phyloP scores from a whole-genome alignment of 2,113 vertebrate species.

The Chelonoidis abingdonii region DNA sequence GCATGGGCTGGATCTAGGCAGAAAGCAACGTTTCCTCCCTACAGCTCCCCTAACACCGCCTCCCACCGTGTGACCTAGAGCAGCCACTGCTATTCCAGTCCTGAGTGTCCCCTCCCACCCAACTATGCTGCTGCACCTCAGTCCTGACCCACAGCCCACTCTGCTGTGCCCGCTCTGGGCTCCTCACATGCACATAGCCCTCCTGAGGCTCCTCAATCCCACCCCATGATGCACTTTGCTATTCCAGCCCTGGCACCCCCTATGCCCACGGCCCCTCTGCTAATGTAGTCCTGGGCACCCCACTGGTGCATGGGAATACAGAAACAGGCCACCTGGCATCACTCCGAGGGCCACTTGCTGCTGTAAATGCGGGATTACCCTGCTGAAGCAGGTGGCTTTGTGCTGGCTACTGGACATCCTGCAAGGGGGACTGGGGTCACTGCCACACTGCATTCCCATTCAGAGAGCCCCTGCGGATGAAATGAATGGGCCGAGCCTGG shows the following conservation, averaged over 20 bases:
- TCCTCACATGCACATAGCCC: background rate
- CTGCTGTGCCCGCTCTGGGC: background rate
- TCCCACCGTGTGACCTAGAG: background rate
- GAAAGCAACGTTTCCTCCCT: background rate
- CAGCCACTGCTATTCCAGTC: background rate
- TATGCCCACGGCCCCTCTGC: background rate
- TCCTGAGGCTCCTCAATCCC: background rate
- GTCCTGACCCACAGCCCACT: background rate
- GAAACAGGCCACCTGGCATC: background rate
- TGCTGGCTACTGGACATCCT: fast-evolving
- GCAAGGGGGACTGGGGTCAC: background rate
- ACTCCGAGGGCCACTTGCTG: background rate
- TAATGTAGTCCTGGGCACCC: too few species aligned
- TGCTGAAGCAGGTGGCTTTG: background rate
- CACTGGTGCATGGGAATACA: background rate
- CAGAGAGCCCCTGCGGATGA: background rate
- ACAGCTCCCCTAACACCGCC: background rate
- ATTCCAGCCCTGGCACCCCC: background rate
- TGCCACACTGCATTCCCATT: background rate
- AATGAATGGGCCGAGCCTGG: background rate
- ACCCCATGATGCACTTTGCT: too few species aligned
- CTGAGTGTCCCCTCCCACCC: background rate
- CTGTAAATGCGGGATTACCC: background rate
- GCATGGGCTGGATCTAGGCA: background rate
- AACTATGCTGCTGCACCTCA: background rate